Evolutionary conservation across 2,888 invertebrate genomes (phyloP), one percentile per base, ranked within the genome.

Genomic region (Dusona sp.): DNA sequence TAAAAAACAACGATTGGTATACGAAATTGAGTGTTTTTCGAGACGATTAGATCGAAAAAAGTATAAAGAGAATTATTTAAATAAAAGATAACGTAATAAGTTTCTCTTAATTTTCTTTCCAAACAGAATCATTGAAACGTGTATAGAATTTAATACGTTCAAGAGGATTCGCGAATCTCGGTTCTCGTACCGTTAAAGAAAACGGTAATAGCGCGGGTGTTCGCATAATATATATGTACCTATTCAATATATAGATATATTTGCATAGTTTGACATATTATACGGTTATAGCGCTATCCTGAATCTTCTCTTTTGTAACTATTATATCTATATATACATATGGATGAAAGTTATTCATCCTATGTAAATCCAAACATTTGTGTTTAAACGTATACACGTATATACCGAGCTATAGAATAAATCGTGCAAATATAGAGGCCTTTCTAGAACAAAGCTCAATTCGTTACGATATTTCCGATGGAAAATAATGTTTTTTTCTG

Each of bases 111-210:
- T n/a, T 48, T 83, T 73, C 29, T 48, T 79, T 72, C 36, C n/a
- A 67, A 65, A 11, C 64, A 48, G 64, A 36, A 67, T 57, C 33
- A 77, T 77, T 72, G 36, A 19, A 67, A 72, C 48, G 38, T 64
- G 36, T 19, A 65, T 67, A 65, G 57, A 75, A 75, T 82, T 82
- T 67, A 61, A 68, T 80, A 80, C 22, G 57, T 45, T 33, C 48
- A 45, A 57, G 77, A 67, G 77, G 79, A 70, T 75, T 77, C 54
- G 45, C 65, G 57, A 25, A 38, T 72, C 83, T 78, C 67, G 74
- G 57, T n/a, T 78, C 67, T 78, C 79, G 83, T 86, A 65, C 86
- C 81, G 86, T 86, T 84, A 86, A 86, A 81, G 72, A 77, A 65
- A 86, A 84, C 83, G 83, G 83, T 86, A 84, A 86, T 81, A 81